Percentiles rank a stretch among this genome's conserved stretches.
These are phyloP conservation scores for Amaurobius ferox DNA, from an alignment of 2,888 invertebrate species.

Conservation along the genomic window DNA sequence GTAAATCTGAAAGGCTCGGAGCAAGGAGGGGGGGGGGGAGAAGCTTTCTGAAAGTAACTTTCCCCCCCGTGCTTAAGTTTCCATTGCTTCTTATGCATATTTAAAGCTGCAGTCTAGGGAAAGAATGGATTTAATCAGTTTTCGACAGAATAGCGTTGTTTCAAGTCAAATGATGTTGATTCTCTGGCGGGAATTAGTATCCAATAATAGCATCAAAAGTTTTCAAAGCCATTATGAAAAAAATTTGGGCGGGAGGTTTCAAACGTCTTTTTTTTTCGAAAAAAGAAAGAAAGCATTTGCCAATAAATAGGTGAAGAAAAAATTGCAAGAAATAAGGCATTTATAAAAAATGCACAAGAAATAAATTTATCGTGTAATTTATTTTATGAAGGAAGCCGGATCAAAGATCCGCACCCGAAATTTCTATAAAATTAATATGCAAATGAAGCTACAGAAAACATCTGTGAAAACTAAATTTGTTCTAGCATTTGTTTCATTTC, in stretches of 20 bases:
- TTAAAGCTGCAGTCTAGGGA: conserved; percentile 58
- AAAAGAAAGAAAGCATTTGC: conserved; percentile 14
- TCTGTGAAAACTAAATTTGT: conserved; percentile 19
- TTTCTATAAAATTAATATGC: conserved; percentile 20
- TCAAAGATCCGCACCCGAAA: conserved; percentile 43
- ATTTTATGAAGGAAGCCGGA: conserved; percentile 61
- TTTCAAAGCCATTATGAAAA: conserved; percentile 35
- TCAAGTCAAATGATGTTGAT: conserved; percentile 66
- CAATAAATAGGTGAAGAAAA: conserved; percentile 30
- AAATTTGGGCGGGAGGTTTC: conserved; percentile 14
- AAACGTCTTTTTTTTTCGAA: conserved; percentile 22
- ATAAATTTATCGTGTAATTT: conserved; percentile 55
- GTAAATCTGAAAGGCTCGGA: conserved; percentile 17
- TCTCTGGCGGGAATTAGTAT: conserved; percentile 55
- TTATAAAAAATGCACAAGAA: conserved; percentile 27
- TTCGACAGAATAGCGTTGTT: conserved; percentile 61
- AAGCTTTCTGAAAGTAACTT: conserved; percentile 48
- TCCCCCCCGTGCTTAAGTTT: conserved; percentile 25
- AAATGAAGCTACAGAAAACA: conserved; percentile 3
- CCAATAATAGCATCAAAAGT: conserved; percentile 67
- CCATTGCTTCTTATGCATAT: conserved; percentile 67
- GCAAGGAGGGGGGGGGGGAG: not conserved
- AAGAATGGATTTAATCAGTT: conserved; percentile 71
- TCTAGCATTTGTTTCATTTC: conserved; percentile 6
- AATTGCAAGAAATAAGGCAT: conserved; percentile 30